Conservation (phyloP, 2,113 vertebrate genomes). For the Heteronetta atricapilla region DNA sequence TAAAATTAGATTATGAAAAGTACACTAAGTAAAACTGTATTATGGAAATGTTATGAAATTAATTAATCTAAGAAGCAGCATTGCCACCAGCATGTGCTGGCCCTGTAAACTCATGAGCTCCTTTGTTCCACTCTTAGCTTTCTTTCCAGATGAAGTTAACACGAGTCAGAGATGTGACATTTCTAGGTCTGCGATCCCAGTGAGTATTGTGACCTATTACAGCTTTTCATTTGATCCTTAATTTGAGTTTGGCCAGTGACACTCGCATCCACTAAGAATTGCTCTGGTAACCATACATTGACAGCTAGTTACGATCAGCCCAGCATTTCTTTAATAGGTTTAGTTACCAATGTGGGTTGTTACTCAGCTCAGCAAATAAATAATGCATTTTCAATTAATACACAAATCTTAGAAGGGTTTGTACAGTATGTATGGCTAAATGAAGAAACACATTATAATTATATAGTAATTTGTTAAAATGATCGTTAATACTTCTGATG, state of each 20-base stretch:
- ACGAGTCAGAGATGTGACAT: neutral
- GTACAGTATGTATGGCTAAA: slow-evolving; percentile 12
- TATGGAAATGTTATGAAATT: slow-evolving; percentile 67
- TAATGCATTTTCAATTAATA: slow-evolving; percentile 48
- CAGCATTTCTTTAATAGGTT: neutral
- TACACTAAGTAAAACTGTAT: slow-evolving; percentile 60
- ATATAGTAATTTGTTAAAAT: slow-evolving; percentile 51
- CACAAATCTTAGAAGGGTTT: slow-evolving; percentile 44
- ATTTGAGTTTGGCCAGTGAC: slow-evolving; percentile 15
- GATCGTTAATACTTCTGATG: slow-evolving; percentile 60
- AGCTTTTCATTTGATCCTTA: slow-evolving; percentile 18
- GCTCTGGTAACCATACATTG: neutral
- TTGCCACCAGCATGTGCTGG: slow-evolving; percentile 36
- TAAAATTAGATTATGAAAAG: slow-evolving; percentile 74
- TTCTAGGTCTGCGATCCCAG: slow-evolving; percentile 20
- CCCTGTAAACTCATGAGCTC: neutral
- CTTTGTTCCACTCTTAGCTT: slow-evolving; percentile 9
- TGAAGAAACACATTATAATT: slow-evolving; percentile 57
- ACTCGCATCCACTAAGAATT: neutral
- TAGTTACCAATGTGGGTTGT: neutral
- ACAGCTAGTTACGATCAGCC: neutral
- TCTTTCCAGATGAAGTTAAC: neutral
- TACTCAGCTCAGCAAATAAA: neutral
- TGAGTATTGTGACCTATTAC: neutral
- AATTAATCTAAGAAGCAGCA: slow-evolving; percentile 56